Base-by-base conservation (phyloP, 2,888 invertebrate species). In the Oscheius sp. region DNA sequence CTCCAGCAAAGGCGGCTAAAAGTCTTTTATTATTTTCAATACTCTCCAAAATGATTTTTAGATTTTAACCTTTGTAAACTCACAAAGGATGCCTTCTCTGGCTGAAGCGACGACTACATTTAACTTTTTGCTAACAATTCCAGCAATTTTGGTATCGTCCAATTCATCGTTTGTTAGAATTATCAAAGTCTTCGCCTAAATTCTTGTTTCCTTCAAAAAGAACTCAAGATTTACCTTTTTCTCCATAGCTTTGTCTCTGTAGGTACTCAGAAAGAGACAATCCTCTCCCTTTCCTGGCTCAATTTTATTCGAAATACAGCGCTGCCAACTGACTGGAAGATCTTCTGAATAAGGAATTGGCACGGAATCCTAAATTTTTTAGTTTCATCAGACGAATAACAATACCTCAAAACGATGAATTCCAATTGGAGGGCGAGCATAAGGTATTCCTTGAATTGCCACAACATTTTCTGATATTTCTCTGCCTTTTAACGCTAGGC, bases 71-170 rank as follows among this genome's bases (percentile, higher is more conserved):
- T 12, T 3, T 3, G n/a, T n/a, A 31, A 17, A 39, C 64, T 27
- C 25, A 71, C 71, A 39, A 10, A 66, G 55, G n/a, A 71, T 55
- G 17, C 71, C 71, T n/a, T 63, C 55, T 25, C 71, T 12, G 10
- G 37, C 46, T 23, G 50, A 52, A 12, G 71, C 71, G 1, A 64
- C 55, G n/a, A 64, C 55, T 6, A 71, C 37, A 31, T 57, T 63
- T 12, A 71, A 46, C 12, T 71, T 27, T 15, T 23, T 31, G 0
- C 31, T 63, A 12, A 71, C 71, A 0, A 71, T 31, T 3, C 15
- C 34, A 0, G 46, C 34, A 5, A 68, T 25, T 31, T 68, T 69
- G 10, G 1, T 15, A 1, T 68, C 64, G 23, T 50, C 50, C 45
- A 68, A 15, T 29, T 53, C 55, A 33, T 71, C 68, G 48, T 71